phyloP scores from a whole-genome alignment of 2,797 vertebrate species.

The Phrynocephalus guinanensis region DNA sequence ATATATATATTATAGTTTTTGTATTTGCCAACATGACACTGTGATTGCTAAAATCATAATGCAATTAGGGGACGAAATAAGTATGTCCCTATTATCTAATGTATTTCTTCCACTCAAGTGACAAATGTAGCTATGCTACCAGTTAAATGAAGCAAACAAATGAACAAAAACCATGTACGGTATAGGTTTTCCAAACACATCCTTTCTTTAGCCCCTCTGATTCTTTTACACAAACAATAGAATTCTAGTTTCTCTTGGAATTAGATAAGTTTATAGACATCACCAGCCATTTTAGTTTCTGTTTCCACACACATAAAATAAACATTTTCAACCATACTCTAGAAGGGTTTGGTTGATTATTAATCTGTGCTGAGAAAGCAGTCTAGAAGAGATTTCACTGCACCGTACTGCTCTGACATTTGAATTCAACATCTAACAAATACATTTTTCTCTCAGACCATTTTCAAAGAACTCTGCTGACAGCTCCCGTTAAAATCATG shows the following conservation, averaged over 20 bases:
- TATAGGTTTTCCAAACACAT: slow-evolving; percentile 12
- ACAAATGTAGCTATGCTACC: not conserved
- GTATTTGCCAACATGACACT: slow-evolving; percentile 40
- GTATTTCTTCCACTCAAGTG: slow-evolving; percentile 29
- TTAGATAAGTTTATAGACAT: slow-evolving; percentile 29
- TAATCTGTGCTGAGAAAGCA: slow-evolving; percentile 47
- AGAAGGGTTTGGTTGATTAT: not conserved
- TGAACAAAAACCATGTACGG: slow-evolving; percentile 21
- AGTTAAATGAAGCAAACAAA: slow-evolving; percentile 36
- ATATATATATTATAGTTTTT: slow-evolving; percentile 4
- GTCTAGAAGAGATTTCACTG: slow-evolving; percentile 8
- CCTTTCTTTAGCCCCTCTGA: not conserved
- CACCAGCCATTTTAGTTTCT: slow-evolving; percentile 46
- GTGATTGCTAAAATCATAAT: slow-evolving; percentile 29
- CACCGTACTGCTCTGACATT: slow-evolving; percentile 36
- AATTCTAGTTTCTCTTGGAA: slow-evolving; percentile 41
- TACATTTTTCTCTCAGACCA: slow-evolving; percentile 32
- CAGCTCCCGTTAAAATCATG: slow-evolving; percentile 31
- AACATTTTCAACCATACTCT: slow-evolving; percentile 50
- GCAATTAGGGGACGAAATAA: slow-evolving; percentile 29
- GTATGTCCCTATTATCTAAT: not conserved
- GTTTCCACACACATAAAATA: slow-evolving; percentile 19
- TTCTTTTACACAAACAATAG: slow-evolving; percentile 34
- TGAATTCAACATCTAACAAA: slow-evolving; percentile 26
- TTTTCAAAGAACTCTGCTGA: not conserved